A percentile compares a stretch with the other conserved stretches of the same genome.
These are phyloP conservation scores for Argyrosomus regius DNA, from an alignment of 2,797 vertebrate genomes.

Conservation along the genomic window DNA sequence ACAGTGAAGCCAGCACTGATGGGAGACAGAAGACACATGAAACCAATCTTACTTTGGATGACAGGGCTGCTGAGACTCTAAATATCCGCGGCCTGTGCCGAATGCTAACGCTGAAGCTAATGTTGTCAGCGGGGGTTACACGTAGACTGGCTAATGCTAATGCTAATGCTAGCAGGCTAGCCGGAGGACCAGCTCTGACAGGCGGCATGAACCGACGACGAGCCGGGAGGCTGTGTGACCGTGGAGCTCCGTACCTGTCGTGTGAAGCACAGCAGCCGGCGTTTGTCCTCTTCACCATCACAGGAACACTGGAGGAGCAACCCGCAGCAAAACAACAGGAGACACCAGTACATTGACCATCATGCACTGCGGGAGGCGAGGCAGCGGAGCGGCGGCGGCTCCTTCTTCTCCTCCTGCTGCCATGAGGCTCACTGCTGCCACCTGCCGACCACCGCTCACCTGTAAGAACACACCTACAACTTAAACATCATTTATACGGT, in stretches of 20 bases:
- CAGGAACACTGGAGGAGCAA: slow-evolving; percentile 43
- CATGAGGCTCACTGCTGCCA: slow-evolving; percentile 31
- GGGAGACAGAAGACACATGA: too few relatives aligned
- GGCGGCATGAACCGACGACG: neutral
- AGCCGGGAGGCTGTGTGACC: neutral
- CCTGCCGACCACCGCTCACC: neutral
- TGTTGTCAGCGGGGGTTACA: slow-evolving; percentile 64
- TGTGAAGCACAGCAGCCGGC: slow-evolving; percentile 64
- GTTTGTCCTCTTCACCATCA: slow-evolving; percentile 70
- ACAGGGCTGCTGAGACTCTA: rapidly evolving
- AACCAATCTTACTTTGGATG: rapidly evolving
- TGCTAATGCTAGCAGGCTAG: slow-evolving; percentile 61
- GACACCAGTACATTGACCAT: slow-evolving; percentile 57
- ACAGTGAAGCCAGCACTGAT: neutral
- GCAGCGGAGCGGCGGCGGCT: neutral
- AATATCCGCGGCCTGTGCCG: neutral
- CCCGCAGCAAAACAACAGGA: slow-evolving; percentile 37
- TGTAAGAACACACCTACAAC: too few relatives aligned
- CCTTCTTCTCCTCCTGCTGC: slow-evolving; percentile 28
- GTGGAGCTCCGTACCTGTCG: slow-evolving; percentile 75
- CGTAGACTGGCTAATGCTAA: slow-evolving; percentile 69
- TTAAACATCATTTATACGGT: too few relatives aligned
- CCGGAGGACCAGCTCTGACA: neutral
- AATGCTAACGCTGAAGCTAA: slow-evolving; percentile 54
- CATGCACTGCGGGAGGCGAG: slow-evolving; percentile 66